Evolutionary conservation across 2,113 vertebrate genomes (phyloP), one percentile per base, ranked within the genome.

Genomic region (Myotis lucifugus): DNA sequence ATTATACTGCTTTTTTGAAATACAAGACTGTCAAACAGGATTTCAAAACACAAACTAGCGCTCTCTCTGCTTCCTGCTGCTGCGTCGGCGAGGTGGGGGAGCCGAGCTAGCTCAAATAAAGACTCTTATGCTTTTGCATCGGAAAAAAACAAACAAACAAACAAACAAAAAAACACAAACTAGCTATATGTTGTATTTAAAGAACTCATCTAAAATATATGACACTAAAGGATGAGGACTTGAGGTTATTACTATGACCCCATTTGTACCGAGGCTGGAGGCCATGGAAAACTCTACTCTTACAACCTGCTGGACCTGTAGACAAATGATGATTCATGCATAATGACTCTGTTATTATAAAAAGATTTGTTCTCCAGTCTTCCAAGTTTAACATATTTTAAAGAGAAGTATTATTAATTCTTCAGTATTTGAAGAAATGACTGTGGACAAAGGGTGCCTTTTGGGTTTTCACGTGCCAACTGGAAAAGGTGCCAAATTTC

Each of bases 401-500:
- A 87, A 66, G 27, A 92, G 72, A 72, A 70, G 13, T n/a, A 77
- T 76, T 48, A 87, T 78, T 76, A 84, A 72, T 90, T 78, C 76
- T 79, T 86, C 37, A 83, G 40, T 72, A 50, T 69, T 69, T 92
- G 40, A 95, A 70, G 66, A 87, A 90, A 76, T 64, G 52, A 67
- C 34, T 67, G 19, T 73, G 25, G 61, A 82, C 72, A 96, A 88
- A 95, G 34, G 34, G 15, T 0, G 5, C 37, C 46, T 84, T 90
- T 85, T 61, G 40, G 32, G 54, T 92, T 94, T 95, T 64, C 34
- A 54, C 25, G 64, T 15, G 23, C 42, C 83, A 32, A 19, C 67
- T 91, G 79, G 88, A 94, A 93, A 95, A 73, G 61, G 29, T 73
- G 32, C 61, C 69, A 78, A 70, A 21, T 54, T 77, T 83, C 86